These are phyloP conservation scores for Perodicticus potto DNA, from an alignment of 2,797 vertebrate species.

Conservation along the genomic window DNA sequence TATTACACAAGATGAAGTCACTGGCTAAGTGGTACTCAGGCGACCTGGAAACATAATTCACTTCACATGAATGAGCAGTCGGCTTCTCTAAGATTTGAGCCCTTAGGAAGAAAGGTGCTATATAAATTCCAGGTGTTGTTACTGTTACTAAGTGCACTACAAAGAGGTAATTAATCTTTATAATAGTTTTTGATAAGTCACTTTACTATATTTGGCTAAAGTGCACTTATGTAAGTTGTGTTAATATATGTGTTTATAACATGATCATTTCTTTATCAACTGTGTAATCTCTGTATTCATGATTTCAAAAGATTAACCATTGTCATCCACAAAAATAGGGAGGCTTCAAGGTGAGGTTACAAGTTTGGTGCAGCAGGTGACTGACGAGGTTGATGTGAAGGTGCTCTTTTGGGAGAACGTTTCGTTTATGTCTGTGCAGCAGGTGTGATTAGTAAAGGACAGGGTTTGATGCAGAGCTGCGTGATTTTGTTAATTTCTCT, in stretches of 20 bases:
- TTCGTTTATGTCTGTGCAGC: conserved; percentile 48
- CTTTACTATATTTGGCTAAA: conserved; percentile 75
- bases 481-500: conserved; percentile 25
- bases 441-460: conserved; percentile 29
- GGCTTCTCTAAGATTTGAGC: conserved; percentile 80
- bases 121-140: conserved; percentile 82
- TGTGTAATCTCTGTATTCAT: conserved; percentile 70
- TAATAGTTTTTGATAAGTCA: conserved; percentile 80
- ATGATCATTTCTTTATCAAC: conserved; percentile 73
- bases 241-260: conserved; percentile 75
- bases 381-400: conserved; percentile 70
- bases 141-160: conserved; percentile 82
- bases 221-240: conserved; percentile 78
- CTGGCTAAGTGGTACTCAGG: conserved; percentile 79
- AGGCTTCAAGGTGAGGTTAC: conserved; percentile 71
- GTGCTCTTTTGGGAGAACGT: conserved; percentile 57
- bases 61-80: conserved; percentile 80
- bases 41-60: conserved; percentile 81
- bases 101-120: conserved; percentile 77
- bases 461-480: background rate
- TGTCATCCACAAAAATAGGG: conserved; percentile 77
- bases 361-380: conserved; percentile 74
- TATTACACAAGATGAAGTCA: conserved; percentile 81
- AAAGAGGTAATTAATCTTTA: conserved; percentile 82
- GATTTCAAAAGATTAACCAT: conserved; percentile 75